Evolutionary conservation across 2,888 invertebrate species (phyloP), one percentile per base, ranked within the genome.

Genomic region (Orchestes rusci): DNA sequence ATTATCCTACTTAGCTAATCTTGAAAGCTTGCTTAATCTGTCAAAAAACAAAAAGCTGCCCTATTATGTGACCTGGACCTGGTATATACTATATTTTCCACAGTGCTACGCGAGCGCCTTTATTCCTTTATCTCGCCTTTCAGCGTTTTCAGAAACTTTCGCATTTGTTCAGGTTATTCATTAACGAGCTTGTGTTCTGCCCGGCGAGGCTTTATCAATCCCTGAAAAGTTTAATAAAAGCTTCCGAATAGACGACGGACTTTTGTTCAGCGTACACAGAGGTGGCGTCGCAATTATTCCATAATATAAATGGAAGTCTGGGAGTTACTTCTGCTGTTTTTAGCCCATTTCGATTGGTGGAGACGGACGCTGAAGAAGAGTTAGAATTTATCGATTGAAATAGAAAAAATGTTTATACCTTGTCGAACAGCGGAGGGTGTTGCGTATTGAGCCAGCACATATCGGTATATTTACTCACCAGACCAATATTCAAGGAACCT

Each of bases 91-190:
- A 58, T 63, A 62, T 64, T 61, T 64, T 63, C 64, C 60, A n/a
- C 60, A 61, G 59, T 53, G 54, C 57, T 56, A 53, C 38, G 53
- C n/a, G n/a, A n/a, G 54, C 64, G 64, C 62, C 63, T 67, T 68
- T 65, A 65, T 68, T 65, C 67, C 66, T 68, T 68, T 67, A 68
- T 68, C 67, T 67, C 61, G 65, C 65, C 64, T 66, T 68, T 67
- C 66, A 66, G 57, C 57, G 59, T 62, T 62, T 64, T 63, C 62
- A 63, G 62, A 56, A 62, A 61, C 60, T 62, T 62, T 62, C 63
- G 61, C 62, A 60, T 66, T 66, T 66, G 66, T 68, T 66, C 64
- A 60, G 59, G 61, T 64, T 66, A 65, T 67, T 66, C 66, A 64
- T 66, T 68, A 67, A 67, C 65, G 67, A 66, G 66, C 66, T 66